phyloP scores from a whole-genome alignment of 2,797 vertebrate genomes.

The Sardinella longiceps region DNA sequence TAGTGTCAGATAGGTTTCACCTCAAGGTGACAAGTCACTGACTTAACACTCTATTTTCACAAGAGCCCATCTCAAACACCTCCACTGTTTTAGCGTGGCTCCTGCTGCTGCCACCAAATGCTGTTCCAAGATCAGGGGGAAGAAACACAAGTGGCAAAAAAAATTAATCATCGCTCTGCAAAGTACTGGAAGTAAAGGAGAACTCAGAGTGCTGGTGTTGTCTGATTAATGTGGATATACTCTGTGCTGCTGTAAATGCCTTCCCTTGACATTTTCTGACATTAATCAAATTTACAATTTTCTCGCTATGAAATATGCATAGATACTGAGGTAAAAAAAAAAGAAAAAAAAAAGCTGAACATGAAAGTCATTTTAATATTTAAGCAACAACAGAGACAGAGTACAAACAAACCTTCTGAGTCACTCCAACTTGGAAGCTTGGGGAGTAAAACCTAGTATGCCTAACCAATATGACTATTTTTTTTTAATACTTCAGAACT shows the following conservation, averaged over 20 bases:
- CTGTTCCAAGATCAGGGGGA: neutral
- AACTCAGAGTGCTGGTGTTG: neutral
- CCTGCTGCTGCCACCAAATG: neutral
- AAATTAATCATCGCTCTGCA: neutral
- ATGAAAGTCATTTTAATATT: slow-evolving; percentile 12
- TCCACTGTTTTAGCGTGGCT: neutral
- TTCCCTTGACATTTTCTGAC: neutral
- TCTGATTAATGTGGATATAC: neutral
- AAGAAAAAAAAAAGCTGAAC: neutral
- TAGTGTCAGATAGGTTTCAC: slow-evolving; percentile 18
- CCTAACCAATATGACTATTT: neutral
- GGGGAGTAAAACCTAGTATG: neutral
- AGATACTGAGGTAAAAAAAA: neutral
- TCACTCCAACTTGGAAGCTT: neutral
- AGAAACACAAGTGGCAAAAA: neutral
- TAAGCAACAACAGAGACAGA: neutral
- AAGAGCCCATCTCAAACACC: neutral
- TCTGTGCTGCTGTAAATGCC: neutral
- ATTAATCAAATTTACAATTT: slow-evolving; percentile 18
- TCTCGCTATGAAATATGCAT: slow-evolving; percentile 11
- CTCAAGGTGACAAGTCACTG: slow-evolving; percentile 31
- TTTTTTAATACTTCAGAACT: neutral
- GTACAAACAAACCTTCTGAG: neutral
- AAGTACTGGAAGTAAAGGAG: neutral
- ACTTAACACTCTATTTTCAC: neutral